Evolutionary conservation across 2,888 invertebrate species (phyloP).

Genomic region (Lissocephala sabroskyi): DNA sequence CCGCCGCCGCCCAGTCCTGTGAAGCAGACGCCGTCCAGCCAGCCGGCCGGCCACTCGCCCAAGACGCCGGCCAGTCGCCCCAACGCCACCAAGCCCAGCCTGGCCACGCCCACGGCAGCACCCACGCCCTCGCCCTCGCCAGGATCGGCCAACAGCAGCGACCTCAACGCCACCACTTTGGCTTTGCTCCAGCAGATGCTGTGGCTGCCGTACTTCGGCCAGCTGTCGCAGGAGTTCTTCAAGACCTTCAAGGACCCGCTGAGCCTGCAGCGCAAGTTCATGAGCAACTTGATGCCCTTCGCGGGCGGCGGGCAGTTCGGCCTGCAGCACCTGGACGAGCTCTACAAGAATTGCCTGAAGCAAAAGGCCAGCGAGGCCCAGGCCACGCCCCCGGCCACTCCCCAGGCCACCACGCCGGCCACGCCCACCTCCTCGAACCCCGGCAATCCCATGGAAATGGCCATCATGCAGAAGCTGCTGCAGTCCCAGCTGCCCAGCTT

Average conservation of each 20-base stretch:
- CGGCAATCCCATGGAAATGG: constrained; percentile 70
- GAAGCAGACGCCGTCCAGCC: constrained; percentile 12
- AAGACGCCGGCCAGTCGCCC: constrained; percentile 8
- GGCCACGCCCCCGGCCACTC: constrained; percentile 6
- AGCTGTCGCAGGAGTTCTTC: constrained; percentile 73
- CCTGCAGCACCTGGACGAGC: constrained; percentile 46
- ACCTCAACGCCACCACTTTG: constrained; percentile 80
- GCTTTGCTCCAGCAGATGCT: constrained; percentile 82
- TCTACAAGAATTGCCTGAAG: constrained; percentile 53
- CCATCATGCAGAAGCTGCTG: constrained; percentile 82
- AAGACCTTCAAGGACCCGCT: constrained; percentile 67
- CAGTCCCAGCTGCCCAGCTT: constrained; percentile 74
- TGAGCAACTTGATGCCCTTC: constrained; percentile 55
- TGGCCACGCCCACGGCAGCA: constrained; percentile 17
- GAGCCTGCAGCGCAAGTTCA: constrained; percentile 55
- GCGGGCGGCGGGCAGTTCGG: constrained; percentile 45
- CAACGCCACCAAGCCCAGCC: constrained; percentile 41
- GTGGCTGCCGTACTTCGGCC: constrained; percentile 79
- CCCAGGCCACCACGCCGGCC: constrained; percentile 16
- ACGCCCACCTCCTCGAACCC: constrained; percentile 38
- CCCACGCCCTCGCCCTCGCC: constrained; percentile 27
- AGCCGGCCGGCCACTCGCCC: constrained; percentile 1
- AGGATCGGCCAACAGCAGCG: constrained; percentile 70
- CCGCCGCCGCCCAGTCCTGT: constrained; percentile 10
- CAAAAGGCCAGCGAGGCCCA: constrained; percentile 35